Percentiles rank a stretch among this genome's conserved stretches.
Conservation (phyloP, 2,113 vertebrate genomes). For the Mungos mungo region DNA sequence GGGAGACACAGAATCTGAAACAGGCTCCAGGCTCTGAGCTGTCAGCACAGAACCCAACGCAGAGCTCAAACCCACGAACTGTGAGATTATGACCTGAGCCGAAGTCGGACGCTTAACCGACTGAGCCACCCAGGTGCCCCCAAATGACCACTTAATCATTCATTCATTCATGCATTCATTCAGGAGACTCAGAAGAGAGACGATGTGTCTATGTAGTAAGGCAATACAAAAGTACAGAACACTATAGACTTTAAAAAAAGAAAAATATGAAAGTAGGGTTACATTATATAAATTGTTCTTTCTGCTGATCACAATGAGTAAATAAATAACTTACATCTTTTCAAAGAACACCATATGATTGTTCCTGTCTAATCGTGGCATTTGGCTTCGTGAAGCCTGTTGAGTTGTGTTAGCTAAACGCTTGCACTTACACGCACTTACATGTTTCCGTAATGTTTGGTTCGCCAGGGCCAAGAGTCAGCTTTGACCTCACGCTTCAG, state of each 20-base stretch:
- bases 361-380: background rate
- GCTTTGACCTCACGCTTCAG: conserved; percentile 80
- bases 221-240: background rate
- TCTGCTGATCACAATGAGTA: background rate
- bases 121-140: too few relatives aligned
- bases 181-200: background rate
- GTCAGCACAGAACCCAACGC: too few relatives aligned
- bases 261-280: background rate
- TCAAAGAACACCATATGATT: conserved; percentile 3
- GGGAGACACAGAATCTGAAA: too few relatives aligned
- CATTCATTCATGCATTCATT: background rate
- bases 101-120: too few relatives aligned
- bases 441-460: conserved; percentile 74
- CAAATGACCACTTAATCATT: background rate
- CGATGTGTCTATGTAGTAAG: background rate
- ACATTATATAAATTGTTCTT: background rate
- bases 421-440: conserved; percentile 78
- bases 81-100: too few relatives aligned
- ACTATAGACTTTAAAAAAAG: background rate
- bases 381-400: conserved; percentile 59
- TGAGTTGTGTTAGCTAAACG: conserved; percentile 29
- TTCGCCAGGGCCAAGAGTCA: conserved; percentile 75
- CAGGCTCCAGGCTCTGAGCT: too few relatives aligned
- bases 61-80: too few relatives aligned
- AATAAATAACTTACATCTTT: background rate